phyloP scores from a whole-genome alignment of 2,797 vertebrate genomes.

The Sebastes trivittatus region DNA sequence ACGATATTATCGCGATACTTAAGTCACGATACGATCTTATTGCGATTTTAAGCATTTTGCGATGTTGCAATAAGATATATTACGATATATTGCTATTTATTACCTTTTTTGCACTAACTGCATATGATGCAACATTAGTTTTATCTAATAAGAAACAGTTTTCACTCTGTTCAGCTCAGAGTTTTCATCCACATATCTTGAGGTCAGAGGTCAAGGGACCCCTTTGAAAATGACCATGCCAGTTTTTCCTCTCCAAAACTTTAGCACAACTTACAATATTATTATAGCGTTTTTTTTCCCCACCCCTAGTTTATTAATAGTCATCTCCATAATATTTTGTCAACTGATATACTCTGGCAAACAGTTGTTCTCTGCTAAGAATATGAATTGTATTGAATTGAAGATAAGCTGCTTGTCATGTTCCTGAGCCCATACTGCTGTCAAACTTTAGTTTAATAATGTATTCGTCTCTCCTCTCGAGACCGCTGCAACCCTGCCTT shows the following conservation, averaged over 20 bases:
- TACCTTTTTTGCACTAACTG: background rate
- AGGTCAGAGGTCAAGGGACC: too few relatives aligned
- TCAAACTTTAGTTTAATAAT: conserved; percentile 66
- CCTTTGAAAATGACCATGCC: too few relatives aligned
- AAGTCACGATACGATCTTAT: too few relatives aligned
- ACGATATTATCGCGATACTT: too few relatives aligned
- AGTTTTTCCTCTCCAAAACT: background rate
- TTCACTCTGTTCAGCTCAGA: rapidly evolving
- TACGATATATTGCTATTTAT: too few relatives aligned
- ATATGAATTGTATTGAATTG: background rate
- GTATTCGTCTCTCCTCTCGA: conserved; percentile 50
- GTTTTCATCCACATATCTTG: too few relatives aligned
- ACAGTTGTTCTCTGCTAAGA: background rate
- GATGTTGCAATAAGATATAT: background rate
- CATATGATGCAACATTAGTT: background rate
- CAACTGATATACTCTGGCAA: background rate
- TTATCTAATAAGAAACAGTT: too few relatives aligned
- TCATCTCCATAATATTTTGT: background rate
- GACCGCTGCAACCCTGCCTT: conserved; percentile 46
- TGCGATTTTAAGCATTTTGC: background rate
- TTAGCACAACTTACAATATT: background rate
- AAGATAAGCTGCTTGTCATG: conserved; percentile 22
- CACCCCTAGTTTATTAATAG: background rate
- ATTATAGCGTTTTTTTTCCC: too few relatives aligned
- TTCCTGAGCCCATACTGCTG: conserved; percentile 29